Evolutionary conservation across 2,113 vertebrate species (phyloP), one percentile per base, ranked within the genome.

Genomic region (Psettodes erumei): DNA sequence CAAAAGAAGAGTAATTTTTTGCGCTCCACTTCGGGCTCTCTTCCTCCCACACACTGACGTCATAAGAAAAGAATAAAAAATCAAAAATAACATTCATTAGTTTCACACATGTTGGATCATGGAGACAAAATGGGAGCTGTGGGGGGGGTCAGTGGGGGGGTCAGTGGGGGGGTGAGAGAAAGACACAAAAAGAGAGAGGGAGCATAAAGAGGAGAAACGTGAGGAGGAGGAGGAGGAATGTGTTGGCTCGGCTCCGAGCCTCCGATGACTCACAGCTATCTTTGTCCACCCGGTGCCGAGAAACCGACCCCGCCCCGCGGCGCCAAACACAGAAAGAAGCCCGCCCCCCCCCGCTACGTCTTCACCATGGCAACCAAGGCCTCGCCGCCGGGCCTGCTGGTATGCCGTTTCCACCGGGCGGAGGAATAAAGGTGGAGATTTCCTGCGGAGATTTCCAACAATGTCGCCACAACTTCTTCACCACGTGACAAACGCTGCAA

Each of bases 211-310:
- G n/a, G 32, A 73, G 75, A 86, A 87, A 82, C 77, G 33, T 72
- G 82, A 86, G 84, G 70, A 78, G 85, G 75, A 85, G 72, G 71
- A 75, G 58, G 71, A 89, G 83, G 90, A 91, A 91, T 93, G 88
- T 85, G 79, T 77, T 88, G 79, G 85, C 73, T 86, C 37, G 35
- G 54, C 82, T 90, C 85, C 86, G 73, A 75, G 86, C 61, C 86
- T 79, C 66, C 19, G 82, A 87, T 93, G 92, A 93, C 90, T 94
- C 92, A 93, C 80, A 88, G 85, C 87, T 92, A 91, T 92, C 88
- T 90, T 91, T 90, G 89, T 91, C 86, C 84, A 77, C 60, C 72
- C 75, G 60, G 84, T 85, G 87, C 89, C 84, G 67, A 87, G 85
- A 84, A 84, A 86, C 70, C 45, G 77, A 89, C 81, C 75, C 82